Evolutionary conservation across 2,888 invertebrate species (phyloP).

Genomic region (Caprella mutica): DNA sequence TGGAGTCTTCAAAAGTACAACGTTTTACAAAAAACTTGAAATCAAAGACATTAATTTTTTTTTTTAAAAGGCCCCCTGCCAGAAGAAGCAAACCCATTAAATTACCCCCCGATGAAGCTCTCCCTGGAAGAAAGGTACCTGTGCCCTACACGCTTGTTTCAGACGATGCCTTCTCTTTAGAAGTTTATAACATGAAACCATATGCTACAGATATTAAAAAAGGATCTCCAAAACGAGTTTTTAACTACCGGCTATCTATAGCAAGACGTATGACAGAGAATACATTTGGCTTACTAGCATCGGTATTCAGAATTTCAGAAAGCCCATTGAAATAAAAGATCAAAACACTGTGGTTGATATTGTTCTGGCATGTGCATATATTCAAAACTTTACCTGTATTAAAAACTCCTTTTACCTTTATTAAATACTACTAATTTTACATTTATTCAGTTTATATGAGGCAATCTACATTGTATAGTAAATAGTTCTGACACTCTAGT

Average conservation of each 20-base stretch:
- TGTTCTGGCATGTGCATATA: too few species aligned
- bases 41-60: not conserved
- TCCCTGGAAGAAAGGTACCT: not conserved
- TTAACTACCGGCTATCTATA: conserved; percentile 31
- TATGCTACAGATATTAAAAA: conserved; percentile 17
- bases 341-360: not conserved
- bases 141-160: conserved; percentile 27
- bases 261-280: conserved; percentile 32
- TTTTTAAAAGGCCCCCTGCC: too few species aligned
- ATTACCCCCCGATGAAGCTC: not conserved
- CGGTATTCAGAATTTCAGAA: conserved; percentile 25
- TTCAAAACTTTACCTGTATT: too few species aligned
- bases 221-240: conserved; percentile 17
- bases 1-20: conserved; percentile 31
- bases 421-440: too few species aligned
- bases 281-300: conserved; percentile 33
- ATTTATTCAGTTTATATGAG: too few species aligned
- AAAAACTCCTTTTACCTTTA: too few species aligned
- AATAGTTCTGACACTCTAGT: too few species aligned
- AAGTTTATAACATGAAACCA: conserved; percentile 33
- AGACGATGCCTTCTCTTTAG: conserved; percentile 36
- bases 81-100: too few species aligned
- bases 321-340: conserved; percentile 2
- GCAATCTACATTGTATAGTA: too few species aligned
- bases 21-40: conserved; percentile 16